phyloP scores from a whole-genome alignment of 1,140 invertebrate genomes.

The Leptinotarsa defecta region DNA sequence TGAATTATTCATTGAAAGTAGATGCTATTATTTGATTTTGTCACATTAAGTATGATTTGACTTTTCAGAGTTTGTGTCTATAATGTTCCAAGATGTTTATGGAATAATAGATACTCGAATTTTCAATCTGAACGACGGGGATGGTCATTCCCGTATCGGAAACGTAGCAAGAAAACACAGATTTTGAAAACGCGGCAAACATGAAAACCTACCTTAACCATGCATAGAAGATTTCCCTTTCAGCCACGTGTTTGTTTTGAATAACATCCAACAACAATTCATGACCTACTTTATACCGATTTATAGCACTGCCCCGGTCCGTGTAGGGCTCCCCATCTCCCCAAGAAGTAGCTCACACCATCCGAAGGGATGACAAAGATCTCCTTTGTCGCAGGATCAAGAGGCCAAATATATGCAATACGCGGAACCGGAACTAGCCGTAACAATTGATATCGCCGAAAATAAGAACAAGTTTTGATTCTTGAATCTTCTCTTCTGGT shows the following conservation, averaged over 20 bases:
- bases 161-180: too few relatives aligned
- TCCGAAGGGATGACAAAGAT: background rate
- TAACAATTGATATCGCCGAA: slow-evolving; percentile 39
- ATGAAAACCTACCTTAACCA: too few relatives aligned
- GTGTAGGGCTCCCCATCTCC: background rate
- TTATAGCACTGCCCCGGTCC: background rate
- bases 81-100: too few relatives aligned
- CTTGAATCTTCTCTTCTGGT: slow-evolving; percentile 33
- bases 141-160: too few relatives aligned
- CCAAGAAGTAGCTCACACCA: background rate
- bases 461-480: slow-evolving; percentile 43
- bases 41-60: too few relatives aligned
- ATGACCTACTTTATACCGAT: slow-evolving; percentile 1
- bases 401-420: background rate
- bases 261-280: slow-evolving; percentile 6
- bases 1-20: too few relatives aligned
- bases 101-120: too few relatives aligned
- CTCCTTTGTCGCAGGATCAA: background rate
- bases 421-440: slow-evolving; percentile 39
- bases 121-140: too few relatives aligned
- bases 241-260: background rate
- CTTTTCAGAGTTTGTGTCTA: too few relatives aligned
- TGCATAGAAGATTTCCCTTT: background rate
- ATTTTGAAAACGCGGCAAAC: too few relatives aligned
- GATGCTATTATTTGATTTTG: too few relatives aligned